Base-by-base conservation (phyloP, 2,888 invertebrate genomes). In the Troilus luridus region DNA sequence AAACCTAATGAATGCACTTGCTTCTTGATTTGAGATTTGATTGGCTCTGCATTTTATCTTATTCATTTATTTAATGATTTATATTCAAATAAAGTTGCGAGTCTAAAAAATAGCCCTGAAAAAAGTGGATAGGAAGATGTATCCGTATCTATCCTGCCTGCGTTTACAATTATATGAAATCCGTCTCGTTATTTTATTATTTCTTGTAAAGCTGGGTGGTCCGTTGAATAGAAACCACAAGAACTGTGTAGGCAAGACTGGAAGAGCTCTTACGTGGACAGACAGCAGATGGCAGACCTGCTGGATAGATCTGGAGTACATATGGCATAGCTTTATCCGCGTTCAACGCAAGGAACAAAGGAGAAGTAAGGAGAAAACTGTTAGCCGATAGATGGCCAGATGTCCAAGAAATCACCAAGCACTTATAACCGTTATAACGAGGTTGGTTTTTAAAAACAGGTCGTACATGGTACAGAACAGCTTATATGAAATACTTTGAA, bases 261-360 rank as follows among this genome's bases (percentile, higher is more conserved):
- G 27, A 77, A 41, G 72, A 77, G 72, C 41, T 77, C 17, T 77
- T 27, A 77, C 72, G 27, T 41, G 72, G 41, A 27, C 27, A 17
- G 41, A 3, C 41, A 77, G 41, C 72, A 77, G 14, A 77, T 77
- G 72, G 72, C 62, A 62, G 62, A 62, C 62, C 62, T 62, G 62
- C 8, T 17, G 19, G 27, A 77, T 77, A 19, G 72, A 77, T 77
- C 72, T 41, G 41, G 41, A 77, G 72, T 77, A 41, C 72, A 77
- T 77, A 77, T 77, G 72, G 72, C 72, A 77, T 77, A 17, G 72
- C 72, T 19, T 77, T 67, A 67, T 67, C 24, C 27, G 24, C 12
- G 6, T 77, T 77, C 27, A 14, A 41, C 0, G 72, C 17, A 41
- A 41, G 9, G 41, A 17, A 41, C 8, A 77, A 41, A 8, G 27